These are phyloP conservation scores for Rhegmatorhina hoffmannsi DNA, from an alignment of 2,113 vertebrate species.

Conservation along the genomic window DNA sequence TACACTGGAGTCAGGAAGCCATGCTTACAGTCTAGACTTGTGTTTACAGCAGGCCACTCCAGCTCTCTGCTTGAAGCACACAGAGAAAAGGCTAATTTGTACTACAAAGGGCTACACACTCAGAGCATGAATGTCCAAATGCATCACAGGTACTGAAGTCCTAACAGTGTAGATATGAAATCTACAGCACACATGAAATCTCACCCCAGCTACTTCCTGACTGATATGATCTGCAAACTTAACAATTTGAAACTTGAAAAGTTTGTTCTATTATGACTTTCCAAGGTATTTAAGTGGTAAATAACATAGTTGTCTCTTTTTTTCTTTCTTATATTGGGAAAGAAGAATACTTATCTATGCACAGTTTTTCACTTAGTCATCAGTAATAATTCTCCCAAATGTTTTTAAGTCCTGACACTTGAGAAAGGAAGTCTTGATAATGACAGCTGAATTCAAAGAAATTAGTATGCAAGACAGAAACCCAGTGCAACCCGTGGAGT, in stretches of 20 bases:
- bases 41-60: neutral
- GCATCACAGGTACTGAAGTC: neutral
- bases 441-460: neutral
- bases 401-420: neutral
- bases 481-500: neutral
- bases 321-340: neutral
- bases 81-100: neutral
- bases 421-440: neutral
- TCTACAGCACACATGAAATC: neutral
- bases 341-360: neutral
- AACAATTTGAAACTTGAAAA: neutral
- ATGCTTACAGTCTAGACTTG: neutral
- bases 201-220: neutral
- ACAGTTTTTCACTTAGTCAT: neutral
- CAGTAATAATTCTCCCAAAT: neutral
- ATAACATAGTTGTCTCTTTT: neutral
- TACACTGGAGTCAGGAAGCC: neutral
- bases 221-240: neutral
- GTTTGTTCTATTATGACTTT: neutral
- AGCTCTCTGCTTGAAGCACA: neutral
- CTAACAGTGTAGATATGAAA: neutral
- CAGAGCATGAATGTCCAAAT: neutral
- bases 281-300: neutral
- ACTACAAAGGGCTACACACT: accelerated
- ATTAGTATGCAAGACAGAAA: neutral